Conservation (phyloP, 2,888 invertebrate species). For the Dynastes maya region DNA sequence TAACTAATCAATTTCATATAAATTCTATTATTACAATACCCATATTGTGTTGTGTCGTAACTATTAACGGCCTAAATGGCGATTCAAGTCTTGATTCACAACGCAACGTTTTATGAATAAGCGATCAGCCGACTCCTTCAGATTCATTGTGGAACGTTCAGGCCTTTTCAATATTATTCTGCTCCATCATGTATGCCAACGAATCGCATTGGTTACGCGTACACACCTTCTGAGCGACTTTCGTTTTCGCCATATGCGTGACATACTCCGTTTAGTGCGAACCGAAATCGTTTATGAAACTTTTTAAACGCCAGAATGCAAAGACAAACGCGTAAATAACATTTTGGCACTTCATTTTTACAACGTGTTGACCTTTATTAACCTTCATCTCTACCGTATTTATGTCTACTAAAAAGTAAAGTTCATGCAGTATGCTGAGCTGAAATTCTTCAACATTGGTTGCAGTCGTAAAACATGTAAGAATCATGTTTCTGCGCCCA, state of each 20-base stretch:
- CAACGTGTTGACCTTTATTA: too few relatives aligned
- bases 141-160: constrained; percentile 10
- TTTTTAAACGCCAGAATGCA: too few relatives aligned
- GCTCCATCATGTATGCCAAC: constrained; percentile 24
- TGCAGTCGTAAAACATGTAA: too few relatives aligned
- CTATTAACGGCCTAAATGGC: background rate
- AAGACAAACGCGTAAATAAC: too few relatives aligned
- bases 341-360: too few relatives aligned
- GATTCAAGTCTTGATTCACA: constrained; percentile 23
- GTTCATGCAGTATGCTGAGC: too few relatives aligned
- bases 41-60: background rate
- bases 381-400: too few relatives aligned
- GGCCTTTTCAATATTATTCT: constrained; percentile 11
- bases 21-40: background rate
- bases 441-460: too few relatives aligned
- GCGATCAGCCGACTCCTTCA: constrained; percentile 17
- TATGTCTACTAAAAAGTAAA: too few relatives aligned
- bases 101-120: constrained; percentile 25
- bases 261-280: background rate
- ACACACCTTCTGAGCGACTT: constrained; percentile 18
- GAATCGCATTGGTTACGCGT: background rate
- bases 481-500: too few relatives aligned
- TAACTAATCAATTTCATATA: constrained; percentile 13
- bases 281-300: too few relatives aligned
- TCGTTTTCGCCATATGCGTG: constrained; percentile 3